Conservation (phyloP, 2,113 vertebrate species). For the Tragelaphus strepsiceros region DNA sequence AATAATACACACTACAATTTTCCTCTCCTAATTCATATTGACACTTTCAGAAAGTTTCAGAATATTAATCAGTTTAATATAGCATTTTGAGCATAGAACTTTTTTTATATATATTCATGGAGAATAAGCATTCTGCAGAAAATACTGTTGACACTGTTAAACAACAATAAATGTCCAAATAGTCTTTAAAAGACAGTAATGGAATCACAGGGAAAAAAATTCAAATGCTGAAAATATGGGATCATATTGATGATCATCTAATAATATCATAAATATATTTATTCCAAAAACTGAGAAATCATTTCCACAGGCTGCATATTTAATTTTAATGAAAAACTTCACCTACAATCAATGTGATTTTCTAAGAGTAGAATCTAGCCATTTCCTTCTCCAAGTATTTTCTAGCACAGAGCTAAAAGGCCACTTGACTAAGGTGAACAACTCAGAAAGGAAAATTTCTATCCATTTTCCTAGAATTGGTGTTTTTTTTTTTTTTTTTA, state of each 20-base stretch:
- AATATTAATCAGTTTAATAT: background rate
- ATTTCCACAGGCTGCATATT: background rate
- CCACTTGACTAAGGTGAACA: background rate
- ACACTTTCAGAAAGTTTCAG: background rate
- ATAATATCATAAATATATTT: background rate
- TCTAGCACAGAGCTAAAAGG: background rate
- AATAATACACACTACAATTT: background rate
- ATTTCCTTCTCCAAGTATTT: background rate
- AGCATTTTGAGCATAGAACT: background rate
- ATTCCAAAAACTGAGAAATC: background rate
- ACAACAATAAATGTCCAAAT: background rate
- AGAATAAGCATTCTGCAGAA: background rate
- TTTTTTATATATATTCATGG: background rate
- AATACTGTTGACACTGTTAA: background rate
- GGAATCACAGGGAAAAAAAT: background rate
- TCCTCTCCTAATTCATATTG: background rate
- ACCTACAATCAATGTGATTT: background rate
- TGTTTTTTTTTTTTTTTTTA: background rate
- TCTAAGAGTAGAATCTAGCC: background rate
- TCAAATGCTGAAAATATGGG: background rate
- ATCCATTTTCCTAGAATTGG: background rate
- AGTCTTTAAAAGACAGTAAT: background rate
- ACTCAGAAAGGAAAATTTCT: background rate
- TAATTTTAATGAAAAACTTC: background rate
- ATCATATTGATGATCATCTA: background rate